These are phyloP conservation scores for Agrotis ipsilon DNA, from an alignment of 2,888 invertebrate species.

Conservation along the genomic window DNA sequence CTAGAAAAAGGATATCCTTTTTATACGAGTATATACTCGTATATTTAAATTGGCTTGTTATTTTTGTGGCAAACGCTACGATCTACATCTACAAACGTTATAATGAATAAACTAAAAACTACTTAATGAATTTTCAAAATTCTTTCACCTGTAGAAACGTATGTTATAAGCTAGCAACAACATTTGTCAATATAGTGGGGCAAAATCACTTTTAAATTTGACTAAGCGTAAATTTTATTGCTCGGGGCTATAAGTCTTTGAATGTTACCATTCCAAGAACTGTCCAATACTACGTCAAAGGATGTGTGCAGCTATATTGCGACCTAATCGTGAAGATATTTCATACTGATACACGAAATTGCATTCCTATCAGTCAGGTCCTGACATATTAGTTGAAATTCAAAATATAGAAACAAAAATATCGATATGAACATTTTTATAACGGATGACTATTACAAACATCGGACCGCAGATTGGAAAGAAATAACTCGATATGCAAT, in stretches of 20 bases:
- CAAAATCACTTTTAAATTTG: too few species aligned
- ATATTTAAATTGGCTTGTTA: too few species aligned
- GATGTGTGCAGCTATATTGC: background rate
- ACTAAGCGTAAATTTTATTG: too few species aligned
- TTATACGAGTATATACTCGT: too few species aligned
- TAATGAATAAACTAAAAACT: too few species aligned
- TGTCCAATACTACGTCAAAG: background rate
- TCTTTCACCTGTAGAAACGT: too few species aligned
- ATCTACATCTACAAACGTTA: too few species aligned
- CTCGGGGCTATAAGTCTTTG: constrained; percentile 9
- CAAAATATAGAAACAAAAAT: constrained; percentile 2
- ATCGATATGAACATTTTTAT: constrained; percentile 12
- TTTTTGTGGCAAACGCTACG: too few species aligned
- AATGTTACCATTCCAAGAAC: background rate
- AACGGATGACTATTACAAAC: background rate
- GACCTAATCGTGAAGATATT: background rate
- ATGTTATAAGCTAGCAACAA: too few species aligned
- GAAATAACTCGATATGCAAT: background rate
- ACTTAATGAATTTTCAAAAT: too few species aligned
- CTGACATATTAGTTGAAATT: background rate
- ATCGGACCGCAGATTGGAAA: constrained; percentile 16
- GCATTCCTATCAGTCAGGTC: background rate
- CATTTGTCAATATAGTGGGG: too few species aligned
- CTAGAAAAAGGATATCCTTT: too few species aligned
- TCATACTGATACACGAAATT: background rate